These are phyloP conservation scores for Montipora capricornis DNA, from an alignment of 64 coral and sea anemone species.

Conservation along the genomic window DNA sequence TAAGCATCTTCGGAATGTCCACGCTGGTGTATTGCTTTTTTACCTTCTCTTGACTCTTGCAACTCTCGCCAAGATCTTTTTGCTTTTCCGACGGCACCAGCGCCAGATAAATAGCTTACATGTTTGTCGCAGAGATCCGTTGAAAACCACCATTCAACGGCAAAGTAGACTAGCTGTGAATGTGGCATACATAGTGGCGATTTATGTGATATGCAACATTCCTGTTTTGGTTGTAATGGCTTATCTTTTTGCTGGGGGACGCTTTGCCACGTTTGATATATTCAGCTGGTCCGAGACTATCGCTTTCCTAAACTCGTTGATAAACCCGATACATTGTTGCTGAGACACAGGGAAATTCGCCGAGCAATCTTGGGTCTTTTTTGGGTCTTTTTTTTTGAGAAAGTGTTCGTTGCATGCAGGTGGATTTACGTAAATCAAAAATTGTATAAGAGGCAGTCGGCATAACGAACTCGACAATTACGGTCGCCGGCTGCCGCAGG, in stretches of 20 bases:
- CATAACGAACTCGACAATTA: neutral
- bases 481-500: neutral
- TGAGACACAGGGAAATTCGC: constrained; percentile 71
- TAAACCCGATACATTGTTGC: constrained; percentile 78
- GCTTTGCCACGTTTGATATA: constrained; percentile 60
- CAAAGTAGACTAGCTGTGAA: constrained; percentile 81
- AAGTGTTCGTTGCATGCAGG: neutral
- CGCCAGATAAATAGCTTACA: constrained; percentile 70
- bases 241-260: constrained; percentile 36
- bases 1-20: constrained; percentile 53
- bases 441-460: neutral
- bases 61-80: constrained; percentile 65
- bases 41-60: constrained; percentile 56
- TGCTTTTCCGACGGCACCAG: constrained; percentile 71
- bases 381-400: constrained; percentile 7
- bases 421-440: neutral
- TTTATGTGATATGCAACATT: constrained; percentile 79
- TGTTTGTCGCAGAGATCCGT: neutral
- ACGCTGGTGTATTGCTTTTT: constrained; percentile 26
- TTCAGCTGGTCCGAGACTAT: constrained; percentile 83
- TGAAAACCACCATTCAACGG: constrained; percentile 3
- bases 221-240: constrained; percentile 57
- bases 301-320: constrained; percentile 72
- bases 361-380: neutral
- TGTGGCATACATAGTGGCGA: constrained; percentile 72